Percentiles rank a stretch among this genome's conserved stretches.
These are phyloP conservation scores for Microctenopoma lineatum DNA, from an alignment of 2,797 vertebrate genomes.

Conservation along the genomic window DNA sequence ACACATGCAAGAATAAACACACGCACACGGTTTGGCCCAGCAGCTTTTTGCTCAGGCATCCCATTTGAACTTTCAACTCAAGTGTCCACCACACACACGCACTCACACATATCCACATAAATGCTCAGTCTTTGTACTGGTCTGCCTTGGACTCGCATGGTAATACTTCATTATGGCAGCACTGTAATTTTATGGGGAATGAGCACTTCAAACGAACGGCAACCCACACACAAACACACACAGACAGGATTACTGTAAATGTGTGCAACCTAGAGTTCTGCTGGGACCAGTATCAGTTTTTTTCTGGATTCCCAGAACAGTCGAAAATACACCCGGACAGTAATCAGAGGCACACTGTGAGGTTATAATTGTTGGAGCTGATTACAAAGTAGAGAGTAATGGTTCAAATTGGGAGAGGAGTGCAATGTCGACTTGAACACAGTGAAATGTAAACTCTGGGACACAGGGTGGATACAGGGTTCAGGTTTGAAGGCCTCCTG, in stretches of 20 bases:
- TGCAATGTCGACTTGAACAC: conserved; percentile 52
- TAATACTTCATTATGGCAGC: conserved; percentile 85
- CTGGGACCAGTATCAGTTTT: conserved; percentile 73
- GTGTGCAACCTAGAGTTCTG: conserved; percentile 75
- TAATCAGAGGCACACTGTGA: conserved; percentile 78
- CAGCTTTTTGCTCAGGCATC: conserved; percentile 19
- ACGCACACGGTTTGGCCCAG: conserved; percentile 11
- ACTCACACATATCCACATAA: conserved; percentile 35
- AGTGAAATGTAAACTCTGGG: conserved; percentile 55
- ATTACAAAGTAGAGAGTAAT: conserved; percentile 86
- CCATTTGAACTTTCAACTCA: conserved; percentile 67
- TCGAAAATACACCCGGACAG: conserved; percentile 85
- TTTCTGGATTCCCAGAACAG: conserved; percentile 67
- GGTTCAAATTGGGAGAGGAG: conserved; percentile 64
- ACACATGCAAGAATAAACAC: conserved; percentile 9
- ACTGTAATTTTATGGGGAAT: conserved; percentile 82
- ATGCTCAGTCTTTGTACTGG: conserved; percentile 59
- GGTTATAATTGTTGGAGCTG: conserved; percentile 92
- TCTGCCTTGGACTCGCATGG: conserved; percentile 76
- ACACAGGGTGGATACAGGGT: conserved; percentile 38
- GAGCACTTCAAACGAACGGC: conserved; percentile 81
- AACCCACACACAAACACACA: conserved; percentile 79
- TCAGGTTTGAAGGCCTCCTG: conserved; percentile 21
- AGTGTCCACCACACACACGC: conserved; percentile 39
- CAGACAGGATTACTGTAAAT: conserved; percentile 77